These are phyloP conservation scores for Rhyzopertha dominica DNA, from an alignment of 1,140 invertebrate species.

Conservation along the genomic window DNA sequence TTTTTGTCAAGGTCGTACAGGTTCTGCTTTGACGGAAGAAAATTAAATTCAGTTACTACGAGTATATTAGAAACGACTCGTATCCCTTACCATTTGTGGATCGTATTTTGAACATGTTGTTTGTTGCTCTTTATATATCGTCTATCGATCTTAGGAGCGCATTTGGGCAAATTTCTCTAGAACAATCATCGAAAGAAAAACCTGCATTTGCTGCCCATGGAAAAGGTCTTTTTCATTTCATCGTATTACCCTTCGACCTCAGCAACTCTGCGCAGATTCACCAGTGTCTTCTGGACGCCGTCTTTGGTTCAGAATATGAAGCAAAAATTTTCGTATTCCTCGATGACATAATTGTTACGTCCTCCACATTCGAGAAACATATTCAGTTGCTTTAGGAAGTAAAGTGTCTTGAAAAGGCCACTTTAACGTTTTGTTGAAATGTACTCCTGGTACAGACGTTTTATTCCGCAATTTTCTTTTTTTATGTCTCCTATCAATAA, in stretches of 20 bases:
- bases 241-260: slow-evolving; percentile 36
- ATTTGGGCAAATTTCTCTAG: slow-evolving; percentile 24
- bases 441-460: slow-evolving; percentile 45
- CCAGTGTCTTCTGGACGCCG: slow-evolving; percentile 37
- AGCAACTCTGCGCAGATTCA: slow-evolving; percentile 32
- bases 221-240: slow-evolving; percentile 25
- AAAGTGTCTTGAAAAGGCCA: slow-evolving; percentile 9
- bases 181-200: slow-evolving; percentile 17
- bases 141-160: slow-evolving; percentile 26
- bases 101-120: slow-evolving; percentile 27
- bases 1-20: too few species aligned
- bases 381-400: slow-evolving; percentile 23
- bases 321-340: slow-evolving; percentile 28
- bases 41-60: too few species aligned
- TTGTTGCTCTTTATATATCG: slow-evolving; percentile 19
- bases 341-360: slow-evolving; percentile 37
- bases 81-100: slow-evolving; percentile 5
- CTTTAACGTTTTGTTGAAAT: slow-evolving; percentile 40
- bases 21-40: too few species aligned
- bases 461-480: slow-evolving; percentile 42
- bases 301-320: slow-evolving; percentile 27
- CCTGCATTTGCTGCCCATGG: slow-evolving; percentile 19
- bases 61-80: too few species aligned
- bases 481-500: slow-evolving; percentile 40
- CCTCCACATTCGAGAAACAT: slow-evolving; percentile 31